Evolutionary conservation across 2,888 invertebrate genomes (phyloP).

Genomic region (Dicyrtomina minuta): DNA sequence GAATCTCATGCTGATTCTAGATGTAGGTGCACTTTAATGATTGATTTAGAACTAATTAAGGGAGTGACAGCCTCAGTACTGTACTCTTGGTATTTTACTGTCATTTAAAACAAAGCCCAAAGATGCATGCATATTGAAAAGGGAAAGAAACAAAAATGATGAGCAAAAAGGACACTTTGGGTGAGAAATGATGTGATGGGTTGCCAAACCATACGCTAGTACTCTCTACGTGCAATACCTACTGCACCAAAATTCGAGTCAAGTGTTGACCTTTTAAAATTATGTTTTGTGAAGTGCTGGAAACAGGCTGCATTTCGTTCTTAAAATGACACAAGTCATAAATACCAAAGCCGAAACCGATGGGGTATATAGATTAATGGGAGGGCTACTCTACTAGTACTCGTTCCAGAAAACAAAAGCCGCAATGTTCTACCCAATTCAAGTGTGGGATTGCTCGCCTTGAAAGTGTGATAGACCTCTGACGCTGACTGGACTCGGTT

Average conservation of each 20-base stretch:
- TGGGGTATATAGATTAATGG: slow-evolving; percentile 27
- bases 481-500: neutral
- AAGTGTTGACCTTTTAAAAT: slow-evolving; percentile 11
- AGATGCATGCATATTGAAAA: slow-evolving; percentile 27
- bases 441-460: slow-evolving; percentile 22
- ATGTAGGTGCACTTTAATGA: no score
- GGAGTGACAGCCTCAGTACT: no score
- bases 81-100: slow-evolving; percentile 21
- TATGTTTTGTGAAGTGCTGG: slow-evolving; percentile 22
- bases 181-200: neutral
- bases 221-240: no score
- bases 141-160: slow-evolving; percentile 14
- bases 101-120: slow-evolving; percentile 8
- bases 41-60: no score
- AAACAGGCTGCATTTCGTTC: slow-evolving; percentile 28
- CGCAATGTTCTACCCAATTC: slow-evolving; percentile 26
- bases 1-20: no score
- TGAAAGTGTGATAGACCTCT: slow-evolving; percentile 18
- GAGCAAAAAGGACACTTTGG: neutral
- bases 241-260: no score
- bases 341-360: no score
- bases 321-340: slow-evolving; percentile 24
- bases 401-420: slow-evolving; percentile 28
- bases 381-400: no score
- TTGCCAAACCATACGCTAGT: no score